These are phyloP conservation scores for Pelodytes ibericus DNA, from an alignment of 2,797 vertebrate species.

Conservation along the genomic window DNA sequence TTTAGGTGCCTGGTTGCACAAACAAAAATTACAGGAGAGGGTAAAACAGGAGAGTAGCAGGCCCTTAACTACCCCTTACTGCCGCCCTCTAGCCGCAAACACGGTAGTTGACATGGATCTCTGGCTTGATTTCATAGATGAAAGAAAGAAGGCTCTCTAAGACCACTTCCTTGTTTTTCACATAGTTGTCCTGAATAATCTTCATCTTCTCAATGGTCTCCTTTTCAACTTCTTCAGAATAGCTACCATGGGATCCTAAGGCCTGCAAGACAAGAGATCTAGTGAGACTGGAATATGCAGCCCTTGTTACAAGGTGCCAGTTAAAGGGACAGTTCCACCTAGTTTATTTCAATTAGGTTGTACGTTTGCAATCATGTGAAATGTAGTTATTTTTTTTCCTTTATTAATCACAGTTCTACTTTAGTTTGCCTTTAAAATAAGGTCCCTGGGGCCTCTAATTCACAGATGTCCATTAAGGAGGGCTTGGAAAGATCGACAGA, in stretches of 20 bases:
- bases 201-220: constrained; percentile 78
- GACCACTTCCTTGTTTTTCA: constrained; percentile 74
- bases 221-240: constrained; percentile 76
- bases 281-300: too few relatives aligned
- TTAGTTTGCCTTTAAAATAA: too few relatives aligned
- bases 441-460: too few relatives aligned
- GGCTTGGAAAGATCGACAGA: too few relatives aligned
- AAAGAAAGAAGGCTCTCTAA: constrained; percentile 72
- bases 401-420: too few relatives aligned
- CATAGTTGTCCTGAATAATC: constrained; percentile 73
- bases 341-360: too few relatives aligned
- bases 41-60: neutral
- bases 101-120: constrained; percentile 79
- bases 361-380: too few relatives aligned
- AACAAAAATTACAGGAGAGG: constrained; percentile 25
- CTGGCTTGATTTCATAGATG: constrained; percentile 77
- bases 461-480: too few relatives aligned
- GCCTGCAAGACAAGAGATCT: constrained; percentile 59
- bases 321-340: too few relatives aligned
- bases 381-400: too few relatives aligned
- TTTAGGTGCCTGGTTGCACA: neutral
- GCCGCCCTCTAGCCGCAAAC: constrained; percentile 68
- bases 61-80: too few relatives aligned
- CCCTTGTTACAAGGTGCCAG: too few relatives aligned
- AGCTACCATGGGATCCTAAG: constrained; percentile 78